Percentiles rank a stretch among this genome's conserved stretches.
phyloP scores from a whole-genome alignment of 2,113 vertebrate species.

The Microtus richardsoni region DNA sequence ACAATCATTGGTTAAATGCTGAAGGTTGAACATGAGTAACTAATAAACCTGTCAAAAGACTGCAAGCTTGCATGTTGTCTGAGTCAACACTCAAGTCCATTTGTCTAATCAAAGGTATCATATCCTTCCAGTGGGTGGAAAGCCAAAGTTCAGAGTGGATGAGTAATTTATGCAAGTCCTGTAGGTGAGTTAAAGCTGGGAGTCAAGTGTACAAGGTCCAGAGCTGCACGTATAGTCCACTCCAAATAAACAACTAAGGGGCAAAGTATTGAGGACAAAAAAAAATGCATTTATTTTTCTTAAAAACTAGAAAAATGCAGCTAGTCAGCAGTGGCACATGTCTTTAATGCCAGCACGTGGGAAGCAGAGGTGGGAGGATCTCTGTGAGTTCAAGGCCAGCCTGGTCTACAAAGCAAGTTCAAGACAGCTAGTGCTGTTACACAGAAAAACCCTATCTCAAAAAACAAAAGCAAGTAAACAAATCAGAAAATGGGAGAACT shows the following conservation, averaged over 20 bases:
- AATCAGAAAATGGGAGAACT: background rate
- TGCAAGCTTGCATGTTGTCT: background rate
- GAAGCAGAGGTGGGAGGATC: background rate
- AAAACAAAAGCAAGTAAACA: background rate
- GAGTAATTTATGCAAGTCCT: background rate
- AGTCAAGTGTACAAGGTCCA: background rate
- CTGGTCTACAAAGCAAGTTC: background rate
- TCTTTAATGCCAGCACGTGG: background rate
- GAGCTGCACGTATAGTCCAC: background rate
- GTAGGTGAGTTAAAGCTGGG: background rate
- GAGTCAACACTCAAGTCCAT: background rate
- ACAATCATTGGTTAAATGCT: background rate
- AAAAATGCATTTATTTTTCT: background rate
- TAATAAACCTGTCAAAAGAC: background rate
- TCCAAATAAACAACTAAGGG: background rate
- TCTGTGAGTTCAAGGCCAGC: background rate
- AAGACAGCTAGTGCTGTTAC: background rate
- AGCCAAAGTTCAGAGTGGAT: background rate
- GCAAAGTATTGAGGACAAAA: background rate
- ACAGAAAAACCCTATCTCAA: background rate
- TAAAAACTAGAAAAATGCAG: background rate
- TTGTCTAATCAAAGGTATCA: background rate
- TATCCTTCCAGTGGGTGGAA: background rate
- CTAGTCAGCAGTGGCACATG: fast-evolving
- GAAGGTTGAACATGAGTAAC: background rate